Percentiles rank a stretch among this genome's conserved stretches.
Evolutionary conservation across 2,113 vertebrate genomes (phyloP).

Genomic region (Sorex araneus): DNA sequence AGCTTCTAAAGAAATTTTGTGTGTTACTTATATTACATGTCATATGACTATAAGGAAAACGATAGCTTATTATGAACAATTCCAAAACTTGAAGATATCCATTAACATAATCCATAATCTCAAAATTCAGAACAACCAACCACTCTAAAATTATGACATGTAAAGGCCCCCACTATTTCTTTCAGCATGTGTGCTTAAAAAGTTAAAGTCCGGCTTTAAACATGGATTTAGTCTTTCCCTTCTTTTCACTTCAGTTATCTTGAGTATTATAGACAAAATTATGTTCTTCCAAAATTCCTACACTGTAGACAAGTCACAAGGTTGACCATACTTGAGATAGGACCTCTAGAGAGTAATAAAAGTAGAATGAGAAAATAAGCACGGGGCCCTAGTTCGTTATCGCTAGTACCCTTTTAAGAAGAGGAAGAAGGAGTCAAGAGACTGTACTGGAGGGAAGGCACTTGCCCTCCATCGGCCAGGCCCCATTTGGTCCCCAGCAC

Average conservation of each 20-base stretch:
- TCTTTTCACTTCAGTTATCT: neutral
- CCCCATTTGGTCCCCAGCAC: too few relatives aligned
- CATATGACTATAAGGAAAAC: conserved; percentile 10
- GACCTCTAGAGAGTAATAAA: neutral
- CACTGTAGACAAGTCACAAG: neutral
- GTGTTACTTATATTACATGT: neutral
- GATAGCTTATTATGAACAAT: conserved; percentile 46
- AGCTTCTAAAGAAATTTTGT: neutral
- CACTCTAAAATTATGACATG: neutral
- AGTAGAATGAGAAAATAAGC: neutral
- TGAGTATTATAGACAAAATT: neutral
- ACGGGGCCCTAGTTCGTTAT: neutral
- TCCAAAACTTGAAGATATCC: neutral
- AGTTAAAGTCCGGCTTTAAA: neutral
- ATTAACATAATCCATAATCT: neutral
- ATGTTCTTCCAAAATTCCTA: neutral
- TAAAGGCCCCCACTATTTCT: neutral
- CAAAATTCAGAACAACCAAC: conserved; percentile 26
- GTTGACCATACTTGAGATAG: neutral
- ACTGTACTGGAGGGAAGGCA: neutral
- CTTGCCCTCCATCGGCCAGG: too few relatives aligned
- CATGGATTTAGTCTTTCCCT: neutral
- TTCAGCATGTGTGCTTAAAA: conserved; percentile 10
- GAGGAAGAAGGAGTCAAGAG: too few relatives aligned
- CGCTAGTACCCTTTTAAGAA: neutral